Evolutionary conservation across 1,140 invertebrate species (phyloP).

Genomic region (Elysia chlorotica): DNA sequence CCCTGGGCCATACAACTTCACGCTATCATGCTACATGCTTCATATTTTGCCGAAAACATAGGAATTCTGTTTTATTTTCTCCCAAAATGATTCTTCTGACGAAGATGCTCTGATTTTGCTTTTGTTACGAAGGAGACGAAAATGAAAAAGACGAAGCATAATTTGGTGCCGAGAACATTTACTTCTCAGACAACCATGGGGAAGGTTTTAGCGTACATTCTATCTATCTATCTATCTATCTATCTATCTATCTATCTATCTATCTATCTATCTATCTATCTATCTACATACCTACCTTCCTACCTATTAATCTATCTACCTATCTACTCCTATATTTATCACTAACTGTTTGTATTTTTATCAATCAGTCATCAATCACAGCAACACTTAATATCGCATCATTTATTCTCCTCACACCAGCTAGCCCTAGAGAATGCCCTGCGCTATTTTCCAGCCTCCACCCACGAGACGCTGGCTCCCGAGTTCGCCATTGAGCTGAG

Average conservation of each 20-base stretch:
- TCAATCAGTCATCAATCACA: background rate
- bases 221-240: no score
- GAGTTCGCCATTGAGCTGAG: conserved; percentile 70
- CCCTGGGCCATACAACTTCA: no score
- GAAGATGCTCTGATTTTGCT: no score
- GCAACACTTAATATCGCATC: background rate
- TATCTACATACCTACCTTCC: background rate
- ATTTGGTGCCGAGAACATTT: no score
- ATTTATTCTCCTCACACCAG: conserved; percentile 41
- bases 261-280: background rate
- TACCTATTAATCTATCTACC: background rate
- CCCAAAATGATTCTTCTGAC: no score
- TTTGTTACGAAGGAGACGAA: no score
- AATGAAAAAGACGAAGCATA: no score
- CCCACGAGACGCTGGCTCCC: conserved; percentile 64
- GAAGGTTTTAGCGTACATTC: no score
- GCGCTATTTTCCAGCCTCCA: conserved; percentile 68
- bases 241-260: background rate
- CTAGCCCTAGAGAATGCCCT: conserved; percentile 70
- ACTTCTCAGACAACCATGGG: no score
- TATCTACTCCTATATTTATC: background rate
- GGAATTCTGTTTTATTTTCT: no score
- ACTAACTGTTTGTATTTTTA: background rate
- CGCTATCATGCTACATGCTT: no score
- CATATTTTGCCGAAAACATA: no score